Base-by-base conservation (phyloP, 2,888 invertebrate species). In the Hypomecis punctinalis region DNA sequence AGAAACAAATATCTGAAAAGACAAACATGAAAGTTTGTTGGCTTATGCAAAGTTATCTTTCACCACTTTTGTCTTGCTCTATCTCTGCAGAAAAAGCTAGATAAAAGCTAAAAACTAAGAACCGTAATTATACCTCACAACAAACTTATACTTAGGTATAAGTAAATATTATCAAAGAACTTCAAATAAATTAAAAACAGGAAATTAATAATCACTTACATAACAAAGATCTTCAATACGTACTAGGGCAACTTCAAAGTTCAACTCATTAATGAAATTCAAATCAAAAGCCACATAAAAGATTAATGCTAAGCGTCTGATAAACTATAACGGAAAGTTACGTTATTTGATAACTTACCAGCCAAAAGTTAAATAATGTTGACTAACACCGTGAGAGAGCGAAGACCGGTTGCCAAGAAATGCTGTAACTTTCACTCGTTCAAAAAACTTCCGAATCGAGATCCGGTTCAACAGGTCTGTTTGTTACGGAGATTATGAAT, bases 351-450 rank as follows among this genome's bases (percentile, higher is more conserved):
- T 69, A 70, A 69, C 56, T 66, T 7, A 39, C 39, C 57, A 65
- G 65, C 63, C 61, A 62, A 71, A 72, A 86, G 89, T 91, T 92
- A 82, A 86, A 88, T 90, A 89, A 91, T 83, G 79, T 79, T 71
- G 76, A 80, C 70, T 84, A 85, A 85, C 77, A 79, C 67, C 72
- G 85, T 83, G 87, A 83, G 85, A 88, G 83, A 83, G 74, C 72
- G 66, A 68, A 70, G 68, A 83, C 88, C 74, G 86, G 88, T 89
- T 86, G 55, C 69, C 72, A 76, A 81, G 82, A 87, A 84, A 82
- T 84, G 82, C 70, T 72, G 67, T 72, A 46, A 90, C 92, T 92
- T 92, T 92, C 92, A 90, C 92, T 88, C 68, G 62, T 6, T 65
- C 78, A 81, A 84, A 83, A 82, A 80, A 77, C 77, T 76, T 74